phyloP scores from a whole-genome alignment of 2,888 invertebrate genomes.

The Lampropteryx suffumata region DNA sequence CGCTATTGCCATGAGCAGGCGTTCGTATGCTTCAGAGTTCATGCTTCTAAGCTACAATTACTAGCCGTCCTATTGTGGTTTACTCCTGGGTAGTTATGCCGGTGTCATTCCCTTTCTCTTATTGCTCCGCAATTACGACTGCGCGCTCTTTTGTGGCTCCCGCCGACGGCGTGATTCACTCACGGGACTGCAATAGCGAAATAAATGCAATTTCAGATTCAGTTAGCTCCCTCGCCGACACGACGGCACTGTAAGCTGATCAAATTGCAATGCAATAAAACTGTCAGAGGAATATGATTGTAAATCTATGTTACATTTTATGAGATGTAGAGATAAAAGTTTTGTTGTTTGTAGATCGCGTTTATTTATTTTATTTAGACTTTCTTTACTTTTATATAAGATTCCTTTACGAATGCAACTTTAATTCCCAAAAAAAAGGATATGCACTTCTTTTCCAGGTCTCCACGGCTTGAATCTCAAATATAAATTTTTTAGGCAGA shows the following conservation, averaged over 20 bases:
- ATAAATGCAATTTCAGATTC: slow-evolving; percentile 23
- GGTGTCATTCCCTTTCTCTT: background rate
- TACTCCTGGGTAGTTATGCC: background rate
- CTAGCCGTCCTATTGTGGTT: background rate
- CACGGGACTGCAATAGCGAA: slow-evolving; percentile 15
- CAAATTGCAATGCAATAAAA: background rate
- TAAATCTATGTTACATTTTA: too few relatives aligned
- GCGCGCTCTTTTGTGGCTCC: background rate
- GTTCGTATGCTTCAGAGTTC: slow-evolving; percentile 15
- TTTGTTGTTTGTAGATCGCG: too few relatives aligned
- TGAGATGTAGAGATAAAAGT: too few relatives aligned
- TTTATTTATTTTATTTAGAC: too few relatives aligned
- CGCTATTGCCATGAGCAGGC: slow-evolving; percentile 16
- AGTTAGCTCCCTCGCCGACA: slow-evolving; percentile 2
- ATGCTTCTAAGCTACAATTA: slow-evolving; percentile 5
- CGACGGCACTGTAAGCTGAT: slow-evolving; percentile 2
- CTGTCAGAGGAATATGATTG: background rate
- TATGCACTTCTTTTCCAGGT: too few relatives aligned
- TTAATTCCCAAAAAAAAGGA: too few relatives aligned
- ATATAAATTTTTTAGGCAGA: too few relatives aligned
- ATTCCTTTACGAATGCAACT: too few relatives aligned
- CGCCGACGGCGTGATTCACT: slow-evolving; percentile 10
- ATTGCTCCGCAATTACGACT: slow-evolving; percentile 6
- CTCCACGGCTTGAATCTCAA: too few relatives aligned
- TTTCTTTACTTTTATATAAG: too few relatives aligned